Percentiles rank a stretch among this genome's conserved stretches.
phyloP scores from a whole-genome alignment of 1,140 invertebrate species.

The Trichonephila inaurata region DNA sequence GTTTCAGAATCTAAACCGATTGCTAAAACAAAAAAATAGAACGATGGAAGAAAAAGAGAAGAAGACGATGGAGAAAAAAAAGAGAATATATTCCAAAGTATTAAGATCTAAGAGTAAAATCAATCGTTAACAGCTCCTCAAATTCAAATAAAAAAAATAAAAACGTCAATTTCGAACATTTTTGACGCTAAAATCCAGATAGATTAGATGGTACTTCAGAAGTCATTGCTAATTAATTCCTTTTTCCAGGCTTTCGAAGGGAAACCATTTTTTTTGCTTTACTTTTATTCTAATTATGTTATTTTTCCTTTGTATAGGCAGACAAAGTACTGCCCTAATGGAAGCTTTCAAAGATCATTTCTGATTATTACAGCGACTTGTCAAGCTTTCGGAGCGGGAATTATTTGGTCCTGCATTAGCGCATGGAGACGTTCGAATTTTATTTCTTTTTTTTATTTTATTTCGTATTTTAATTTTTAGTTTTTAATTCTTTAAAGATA shows the following conservation, averaged over 20 bases:
- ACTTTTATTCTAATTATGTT: conserved; percentile 23
- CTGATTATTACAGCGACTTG: conserved; percentile 26
- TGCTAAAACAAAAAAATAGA: conserved; percentile 18
- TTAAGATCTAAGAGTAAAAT: conserved; percentile 40
- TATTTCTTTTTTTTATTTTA: not conserved
- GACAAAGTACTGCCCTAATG: not conserved
- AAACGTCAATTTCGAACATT: conserved; percentile 12
- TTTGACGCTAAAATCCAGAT: conserved; percentile 53
- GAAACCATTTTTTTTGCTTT: not conserved
- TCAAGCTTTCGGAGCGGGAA: not conserved
- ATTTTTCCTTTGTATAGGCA: not conserved
- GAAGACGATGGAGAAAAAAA: not conserved
- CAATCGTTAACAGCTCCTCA: conserved; percentile 26
- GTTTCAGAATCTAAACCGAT: not conserved
- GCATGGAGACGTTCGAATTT: not conserved
- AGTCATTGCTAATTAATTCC: conserved; percentile 61
- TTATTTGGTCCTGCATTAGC: conserved; percentile 23
- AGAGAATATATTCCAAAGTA: not conserved
- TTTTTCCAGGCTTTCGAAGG: not conserved
- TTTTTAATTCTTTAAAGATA: not conserved
- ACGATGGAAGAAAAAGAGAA: not conserved
- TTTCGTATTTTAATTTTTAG: not conserved
- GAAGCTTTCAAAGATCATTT: conserved; percentile 45
- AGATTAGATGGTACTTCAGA: conserved; percentile 55
- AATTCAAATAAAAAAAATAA: not conserved